Base-by-base conservation (phyloP, 2,113 vertebrate genomes). In the Gila orcuttii region DNA sequence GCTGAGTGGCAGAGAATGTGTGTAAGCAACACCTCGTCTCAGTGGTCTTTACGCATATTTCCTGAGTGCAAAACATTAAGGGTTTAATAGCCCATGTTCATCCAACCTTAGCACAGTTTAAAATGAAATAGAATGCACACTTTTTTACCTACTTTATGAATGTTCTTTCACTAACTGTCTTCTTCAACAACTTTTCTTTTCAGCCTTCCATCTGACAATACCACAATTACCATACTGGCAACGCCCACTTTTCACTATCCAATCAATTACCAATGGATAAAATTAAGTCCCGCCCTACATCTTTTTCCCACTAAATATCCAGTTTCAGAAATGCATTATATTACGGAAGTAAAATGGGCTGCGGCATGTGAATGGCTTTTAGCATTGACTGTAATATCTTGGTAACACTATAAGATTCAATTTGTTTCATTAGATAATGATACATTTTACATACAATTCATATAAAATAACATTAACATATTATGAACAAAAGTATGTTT, bases 1-100 rank as follows among this genome's bases (percentile, higher is more conserved):
- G 83, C 68, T 68, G 17, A 77, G 36, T 75, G 85, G 60, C 85
- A 88, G 36, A 80, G 87, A 66, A 45, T 11, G 47, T 80, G 55
- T 80, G 82, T 79, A 74, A 73, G 79, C 36, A 87, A 83, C 86
- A 88, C 42, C 33, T 74, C 19, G 71, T 84, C 86, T 84, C 88
- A 52, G 82, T 86, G 68, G 77, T 77, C 66, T 84, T 42, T 78
- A 50, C 0, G 15, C 31, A 82, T 21, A 11, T 15, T 60, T 57
- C 31, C 15, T 28, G 36, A 79, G 64, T 17, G 31, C 57, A 82
- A 62, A 57, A 52, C 45, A 82, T 76, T 85, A 59, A 73, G 71
- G 59, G 59, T 85, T 75, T 84, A 57, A 89, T 80, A n/a, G n/a
- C 28, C 31, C 36, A 57, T 50, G 52, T 76, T 83, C 42, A 83